These are phyloP conservation scores for Lagodon rhomboides DNA, from an alignment of 2,797 vertebrate genomes.

Conservation along the genomic window DNA sequence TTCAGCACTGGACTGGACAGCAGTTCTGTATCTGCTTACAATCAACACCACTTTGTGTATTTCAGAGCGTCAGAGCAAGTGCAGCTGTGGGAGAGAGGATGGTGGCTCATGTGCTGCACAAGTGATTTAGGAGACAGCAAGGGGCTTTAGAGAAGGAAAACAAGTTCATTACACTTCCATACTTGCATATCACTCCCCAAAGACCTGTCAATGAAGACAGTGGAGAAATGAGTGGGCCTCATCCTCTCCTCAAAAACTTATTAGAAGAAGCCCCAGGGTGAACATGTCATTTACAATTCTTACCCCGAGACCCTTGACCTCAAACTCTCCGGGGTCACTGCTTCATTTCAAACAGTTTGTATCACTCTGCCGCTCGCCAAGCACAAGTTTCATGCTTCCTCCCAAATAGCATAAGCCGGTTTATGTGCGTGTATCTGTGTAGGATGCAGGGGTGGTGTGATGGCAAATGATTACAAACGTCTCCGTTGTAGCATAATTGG, in stretches of 20 bases:
- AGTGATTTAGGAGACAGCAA: conserved; percentile 86
- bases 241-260: conserved; percentile 80
- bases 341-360: conserved; percentile 82
- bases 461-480: conserved; percentile 85
- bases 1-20: conserved; percentile 34
- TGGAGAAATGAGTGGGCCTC: conserved; percentile 80
- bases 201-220: conserved; percentile 81
- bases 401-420: conserved; percentile 70
- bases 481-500: conserved; percentile 85
- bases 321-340: conserved; percentile 77
- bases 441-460: conserved; percentile 76
- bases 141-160: conserved; percentile 83
- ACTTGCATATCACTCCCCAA: conserved; percentile 85
- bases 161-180: conserved; percentile 87
- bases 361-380: conserved; percentile 67
- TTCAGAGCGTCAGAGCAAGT: conserved; percentile 68
- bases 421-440: conserved; percentile 69
- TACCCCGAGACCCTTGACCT: conserved; percentile 81
- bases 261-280: conserved; percentile 82
- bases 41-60: conserved; percentile 63
- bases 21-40: conserved; percentile 64
- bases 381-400: conserved; percentile 76
- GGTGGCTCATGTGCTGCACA: conserved; percentile 70
- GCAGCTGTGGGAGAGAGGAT: conserved; percentile 76
- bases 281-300: conserved; percentile 85